These are phyloP conservation scores for Pinctada fucata DNA, from an alignment of 2,888 invertebrate species.

Conservation along the genomic window DNA sequence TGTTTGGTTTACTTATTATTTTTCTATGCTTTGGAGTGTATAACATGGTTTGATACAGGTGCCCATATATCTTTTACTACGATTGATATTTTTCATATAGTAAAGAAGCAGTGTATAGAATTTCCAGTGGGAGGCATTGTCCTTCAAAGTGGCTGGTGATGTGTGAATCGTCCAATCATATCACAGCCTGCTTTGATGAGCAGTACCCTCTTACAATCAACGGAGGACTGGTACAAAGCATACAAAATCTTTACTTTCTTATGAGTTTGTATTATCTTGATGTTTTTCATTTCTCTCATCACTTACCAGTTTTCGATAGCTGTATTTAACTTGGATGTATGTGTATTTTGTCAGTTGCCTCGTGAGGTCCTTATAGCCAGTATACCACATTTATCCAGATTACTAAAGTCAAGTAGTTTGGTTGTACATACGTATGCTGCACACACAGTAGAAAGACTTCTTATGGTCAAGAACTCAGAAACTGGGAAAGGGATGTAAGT, in stretches of 20 bases:
- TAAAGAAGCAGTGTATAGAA: too few species aligned
- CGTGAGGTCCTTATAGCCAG: slow-evolving; percentile 85
- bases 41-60: too few species aligned
- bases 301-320: too few species aligned
- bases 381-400: slow-evolving; percentile 87
- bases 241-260: too few species aligned
- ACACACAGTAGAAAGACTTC: slow-evolving; percentile 89
- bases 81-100: too few species aligned
- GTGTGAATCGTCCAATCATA: slow-evolving; percentile 13
- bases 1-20: too few species aligned
- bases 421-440: slow-evolving; percentile 98
- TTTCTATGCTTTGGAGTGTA: too few species aligned
- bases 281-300: too few species aligned
- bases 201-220: background rate
- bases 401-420: slow-evolving; percentile 86
- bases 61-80: too few species aligned
- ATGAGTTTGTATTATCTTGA: too few species aligned
- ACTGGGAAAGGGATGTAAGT: slow-evolving; percentile 69
- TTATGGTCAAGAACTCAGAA: slow-evolving; percentile 83
- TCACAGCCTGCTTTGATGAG: slow-evolving; percentile 33
- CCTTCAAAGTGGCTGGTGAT: slow-evolving; percentile 24
- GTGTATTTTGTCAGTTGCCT: slow-evolving; percentile 80
- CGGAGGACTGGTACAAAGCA: background rate
- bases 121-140: background rate
- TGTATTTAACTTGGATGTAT: too few species aligned